Evolutionary conservation across 1,140 invertebrate genomes (phyloP).

Genomic region (Formica exsecta): DNA sequence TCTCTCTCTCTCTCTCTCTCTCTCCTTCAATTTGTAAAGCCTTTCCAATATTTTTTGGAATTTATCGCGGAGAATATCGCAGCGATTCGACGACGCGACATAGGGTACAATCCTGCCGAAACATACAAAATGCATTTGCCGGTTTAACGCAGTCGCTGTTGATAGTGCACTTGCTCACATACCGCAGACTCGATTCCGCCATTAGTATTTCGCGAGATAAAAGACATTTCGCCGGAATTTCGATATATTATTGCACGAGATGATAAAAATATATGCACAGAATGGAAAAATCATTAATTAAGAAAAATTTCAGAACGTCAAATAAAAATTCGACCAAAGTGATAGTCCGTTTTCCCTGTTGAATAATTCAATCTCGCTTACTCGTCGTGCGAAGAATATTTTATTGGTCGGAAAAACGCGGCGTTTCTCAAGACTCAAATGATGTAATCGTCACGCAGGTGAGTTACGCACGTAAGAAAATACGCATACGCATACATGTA

Average conservation of each 20-base stretch:
- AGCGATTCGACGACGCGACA: slow-evolving; percentile 30
- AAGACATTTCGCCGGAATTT: slow-evolving; percentile 36
- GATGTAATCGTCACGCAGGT: slow-evolving; percentile 56
- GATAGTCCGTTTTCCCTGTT: neutral
- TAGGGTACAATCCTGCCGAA: slow-evolving; percentile 29
- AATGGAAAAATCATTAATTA: neutral
- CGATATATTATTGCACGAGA: neutral
- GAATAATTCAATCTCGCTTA: neutral
- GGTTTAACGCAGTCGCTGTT: slow-evolving; percentile 65
- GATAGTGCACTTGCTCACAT: slow-evolving; percentile 69
- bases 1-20: no score
- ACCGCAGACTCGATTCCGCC: slow-evolving; percentile 63
- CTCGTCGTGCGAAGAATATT: neutral
- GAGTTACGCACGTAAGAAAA: slow-evolving; percentile 59
- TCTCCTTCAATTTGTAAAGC: neutral
- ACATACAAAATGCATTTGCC: slow-evolving; percentile 74
- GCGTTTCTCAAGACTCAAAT: neutral
- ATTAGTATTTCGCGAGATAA: slow-evolving; percentile 63
- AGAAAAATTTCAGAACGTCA: neutral
- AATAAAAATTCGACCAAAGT: neutral
- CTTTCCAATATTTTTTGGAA: neutral
- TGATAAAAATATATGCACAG: neutral
- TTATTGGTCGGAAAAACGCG: slow-evolving; percentile 13
- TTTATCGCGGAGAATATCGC: slow-evolving; percentile 17
- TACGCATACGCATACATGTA: slow-evolving; percentile 7